Percentiles rank a stretch among this genome's conserved stretches.
phyloP scores from a whole-genome alignment of 1,140 invertebrate species.

The Drosophila subpulchrella region DNA sequence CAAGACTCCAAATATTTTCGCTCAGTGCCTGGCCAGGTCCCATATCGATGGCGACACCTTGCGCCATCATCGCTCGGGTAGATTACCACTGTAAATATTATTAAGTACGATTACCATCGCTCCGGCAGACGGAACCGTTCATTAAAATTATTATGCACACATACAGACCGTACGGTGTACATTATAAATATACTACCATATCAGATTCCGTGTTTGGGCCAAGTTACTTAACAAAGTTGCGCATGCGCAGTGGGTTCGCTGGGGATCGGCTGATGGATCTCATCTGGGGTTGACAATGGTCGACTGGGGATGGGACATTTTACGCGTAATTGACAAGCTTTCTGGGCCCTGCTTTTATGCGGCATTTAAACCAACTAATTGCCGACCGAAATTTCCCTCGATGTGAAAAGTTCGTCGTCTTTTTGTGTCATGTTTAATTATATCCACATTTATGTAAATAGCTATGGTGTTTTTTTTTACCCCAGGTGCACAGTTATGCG shows the following conservation, averaged over 20 bases:
- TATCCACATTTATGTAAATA: conserved; percentile 81
- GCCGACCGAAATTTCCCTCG: conserved; percentile 61
- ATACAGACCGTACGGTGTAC: conserved; percentile 7
- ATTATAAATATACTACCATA: conserved; percentile 18
- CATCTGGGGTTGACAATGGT: conserved; percentile 26
- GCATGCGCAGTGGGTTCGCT: conserved; percentile 54
- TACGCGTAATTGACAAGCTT: conserved; percentile 76
- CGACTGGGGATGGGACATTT: conserved; percentile 51
- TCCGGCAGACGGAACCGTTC: conserved; percentile 61
- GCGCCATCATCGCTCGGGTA: conserved; percentile 64
- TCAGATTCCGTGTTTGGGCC: conserved; percentile 65
- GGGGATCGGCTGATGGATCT: conserved; percentile 12
- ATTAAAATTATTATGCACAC: conserved; percentile 63
- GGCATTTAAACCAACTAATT: conserved; percentile 84
- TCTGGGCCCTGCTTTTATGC: conserved; percentile 72
- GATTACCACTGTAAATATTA: conserved; percentile 84
- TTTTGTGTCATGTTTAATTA: conserved; percentile 81
- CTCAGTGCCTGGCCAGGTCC: conserved; percentile 23
- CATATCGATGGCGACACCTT: conserved; percentile 62
- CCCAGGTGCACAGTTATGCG: conserved; percentile 56
- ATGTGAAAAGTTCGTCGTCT: conserved; percentile 62
- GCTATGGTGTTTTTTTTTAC: conserved; percentile 45
- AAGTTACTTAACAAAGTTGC: conserved; percentile 51
- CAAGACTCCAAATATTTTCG: neutral
- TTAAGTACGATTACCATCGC: conserved; percentile 77